These are phyloP conservation scores for Brachionus rotundiformis DNA, from an alignment of 1,140 invertebrate genomes.

Conservation along the genomic window DNA sequence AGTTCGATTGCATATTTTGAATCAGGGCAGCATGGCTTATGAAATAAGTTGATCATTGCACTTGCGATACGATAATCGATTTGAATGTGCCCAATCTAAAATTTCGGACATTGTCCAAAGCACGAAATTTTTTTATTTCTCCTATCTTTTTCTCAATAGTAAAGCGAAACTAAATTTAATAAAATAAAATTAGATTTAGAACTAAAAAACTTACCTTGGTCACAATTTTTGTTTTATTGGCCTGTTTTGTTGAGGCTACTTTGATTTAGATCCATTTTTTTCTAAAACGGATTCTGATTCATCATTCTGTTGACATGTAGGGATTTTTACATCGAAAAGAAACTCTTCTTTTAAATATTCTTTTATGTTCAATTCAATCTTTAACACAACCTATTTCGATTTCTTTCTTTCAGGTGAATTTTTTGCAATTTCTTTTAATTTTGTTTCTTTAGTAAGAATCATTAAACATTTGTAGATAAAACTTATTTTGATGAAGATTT, in stretches of 20 bases:
- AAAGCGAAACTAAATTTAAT: constrained; percentile 21
- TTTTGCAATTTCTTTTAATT: background rate
- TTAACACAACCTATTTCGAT: background rate
- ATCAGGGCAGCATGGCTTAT: constrained; percentile 15
- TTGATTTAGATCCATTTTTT: background rate
- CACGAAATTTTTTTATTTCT: background rate
- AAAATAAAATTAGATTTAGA: background rate
- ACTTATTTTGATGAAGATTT: background rate
- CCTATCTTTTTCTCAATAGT: constrained; percentile 27
- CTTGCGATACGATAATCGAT: constrained; percentile 37
- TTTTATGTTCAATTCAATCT: background rate
- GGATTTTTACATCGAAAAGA: background rate
- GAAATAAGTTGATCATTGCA: background rate
- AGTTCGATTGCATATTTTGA: background rate
- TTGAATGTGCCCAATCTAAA: constrained; percentile 9
- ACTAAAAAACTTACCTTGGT: constrained; percentile 21
- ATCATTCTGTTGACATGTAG: background rate
- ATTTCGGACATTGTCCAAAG: constrained; percentile 19
- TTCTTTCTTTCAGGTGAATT: background rate
- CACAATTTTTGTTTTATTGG: background rate
- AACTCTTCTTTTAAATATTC: background rate
- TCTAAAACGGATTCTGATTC: background rate
- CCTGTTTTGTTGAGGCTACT: background rate
- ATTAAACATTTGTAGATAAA: background rate
- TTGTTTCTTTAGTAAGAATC: background rate